phyloP scores from a whole-genome alignment of 2,888 invertebrate genomes.

The Tanytarsus gracilentus region DNA sequence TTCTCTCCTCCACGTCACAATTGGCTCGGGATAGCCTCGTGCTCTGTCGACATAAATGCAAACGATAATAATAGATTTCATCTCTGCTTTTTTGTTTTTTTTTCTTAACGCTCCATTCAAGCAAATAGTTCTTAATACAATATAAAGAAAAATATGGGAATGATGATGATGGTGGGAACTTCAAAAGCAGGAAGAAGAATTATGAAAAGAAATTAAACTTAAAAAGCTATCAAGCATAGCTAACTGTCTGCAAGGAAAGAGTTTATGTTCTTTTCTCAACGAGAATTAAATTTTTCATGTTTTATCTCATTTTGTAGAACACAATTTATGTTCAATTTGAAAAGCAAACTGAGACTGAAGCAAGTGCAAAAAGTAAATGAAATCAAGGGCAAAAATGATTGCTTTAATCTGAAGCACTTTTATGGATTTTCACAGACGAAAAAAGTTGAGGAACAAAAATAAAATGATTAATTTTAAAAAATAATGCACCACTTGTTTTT shows the following conservation, averaged over 20 bases:
- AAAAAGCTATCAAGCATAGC: constrained; percentile 21
- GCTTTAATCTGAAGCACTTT: too few relatives aligned
- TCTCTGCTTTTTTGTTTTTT: constrained; percentile 3
- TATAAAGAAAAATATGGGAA: constrained; percentile 27
- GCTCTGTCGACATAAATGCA: constrained; percentile 45
- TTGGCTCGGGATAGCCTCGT: constrained; percentile 68
- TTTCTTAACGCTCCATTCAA: background rate
- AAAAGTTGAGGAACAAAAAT: too few relatives aligned
- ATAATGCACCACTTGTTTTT: too few relatives aligned
- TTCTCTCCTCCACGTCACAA: constrained; percentile 75
- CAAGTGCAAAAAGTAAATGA: too few relatives aligned
- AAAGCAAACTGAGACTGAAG: too few relatives aligned
- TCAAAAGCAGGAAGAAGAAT: constrained; percentile 3
- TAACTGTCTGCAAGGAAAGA: constrained; percentile 5
- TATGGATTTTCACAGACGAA: too few relatives aligned
- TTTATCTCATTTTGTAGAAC: constrained; percentile 15
- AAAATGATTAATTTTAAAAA: too few relatives aligned
- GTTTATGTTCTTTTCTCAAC: background rate
- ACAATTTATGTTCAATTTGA: constrained; percentile 17
- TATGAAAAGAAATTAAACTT: constrained; percentile 14
- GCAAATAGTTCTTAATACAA: constrained; percentile 14
- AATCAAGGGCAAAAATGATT: too few relatives aligned
- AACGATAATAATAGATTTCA: constrained; percentile 1
- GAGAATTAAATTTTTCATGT: constrained; percentile 23
- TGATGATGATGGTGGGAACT: constrained; percentile 29